Evolutionary conservation across 2,113 vertebrate species (phyloP), one percentile per base, ranked within the genome.

Genomic region (Dromiciops gliroides): DNA sequence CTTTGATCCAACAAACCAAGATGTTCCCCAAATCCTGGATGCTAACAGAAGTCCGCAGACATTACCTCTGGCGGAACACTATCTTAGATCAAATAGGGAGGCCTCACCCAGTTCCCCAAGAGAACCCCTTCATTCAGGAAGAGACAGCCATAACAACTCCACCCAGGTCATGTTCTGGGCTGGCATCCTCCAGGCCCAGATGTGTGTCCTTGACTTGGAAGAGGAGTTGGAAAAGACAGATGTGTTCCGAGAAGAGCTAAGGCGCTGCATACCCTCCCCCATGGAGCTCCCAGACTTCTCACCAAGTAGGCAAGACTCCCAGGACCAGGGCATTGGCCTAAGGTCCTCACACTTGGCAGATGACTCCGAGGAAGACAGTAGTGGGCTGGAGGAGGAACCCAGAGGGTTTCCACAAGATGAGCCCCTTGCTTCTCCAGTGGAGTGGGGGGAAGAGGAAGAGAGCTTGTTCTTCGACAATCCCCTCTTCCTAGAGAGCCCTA

Each of bases 171-270:
- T 97, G 1, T 98, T 98, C 97, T 98, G 97, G 97, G 97, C 97
- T 0, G 97, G 98, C 51, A 98, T 98, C 93, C 92, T 98, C 28
- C 98, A 98, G 95, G 98, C 98, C 51, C 97, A 98, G 97, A 97
- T 97, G 97, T 98, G 98, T 0, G 96, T 98, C 90, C 89, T 98
- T 44, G 98, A 98, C 91, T 93, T 98, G 25, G 97, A 98, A 16
- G 98, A 97, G 44, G 98, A 98, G 89, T 93, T 98, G 49, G 98
- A 98, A 89, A 98, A 97, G 94, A 97, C 98, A 0, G 96, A 97
- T 10, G 97, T 89, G 49, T 93, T 97, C 67, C 60, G 31, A 49
- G 96, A 95, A 0, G 97, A 90, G 51, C 89, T 97, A 89, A 96
- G 88, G 26, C 89, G 93, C 67, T 96, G 96, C 37, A 10, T 98